Base-by-base conservation (phyloP, 1,140 invertebrate genomes). In the Polyergus mexicanus region DNA sequence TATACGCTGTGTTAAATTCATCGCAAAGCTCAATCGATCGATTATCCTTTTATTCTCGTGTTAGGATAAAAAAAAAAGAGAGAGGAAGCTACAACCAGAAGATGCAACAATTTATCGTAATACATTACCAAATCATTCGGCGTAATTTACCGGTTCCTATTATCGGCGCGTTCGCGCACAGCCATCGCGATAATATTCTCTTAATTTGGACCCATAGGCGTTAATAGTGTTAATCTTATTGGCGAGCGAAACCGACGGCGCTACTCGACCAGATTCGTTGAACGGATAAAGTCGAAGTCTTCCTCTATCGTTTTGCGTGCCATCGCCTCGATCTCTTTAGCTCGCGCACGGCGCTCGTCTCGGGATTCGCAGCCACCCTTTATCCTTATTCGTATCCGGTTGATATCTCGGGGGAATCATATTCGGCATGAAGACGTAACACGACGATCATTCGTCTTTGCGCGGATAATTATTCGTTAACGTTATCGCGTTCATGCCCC, bases 221-320 rank as follows among this genome's bases (percentile, higher is more conserved):
- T 89, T 89, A 90, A 90, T 90, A 69, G 77, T 65, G 88, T 90
- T 89, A 87, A 90, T 89, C 88, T 87, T 76, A 69, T 85, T 85
- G 85, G 41, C 44, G 44, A 13, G 54, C 56, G 47, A 80, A 74
- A 58, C 58, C 74, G 44, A 90, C 88, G 78, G 28, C 47, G 60
- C 41, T 47, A 25, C 60, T 72, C 69, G n/a, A 68, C 51, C 65
- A 89, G 87, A 88, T 88, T 28, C 74, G 74, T 66, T 7, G 38
- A n/a, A 58, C 38, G 87, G 86, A 88, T 88, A 88, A 86, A 81
- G 28, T 28, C 44, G 35, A 32, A 32, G 51, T 54, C 19, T 44
- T 75, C 38, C 28, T 63, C 63, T 38, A 56, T 44, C 76, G 3
- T 69, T 56, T 44, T 35, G 28, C 68, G 16, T 58, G 22, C 74